Conservation (phyloP, 2,888 invertebrate genomes). For the Diadegma fenestrale region DNA sequence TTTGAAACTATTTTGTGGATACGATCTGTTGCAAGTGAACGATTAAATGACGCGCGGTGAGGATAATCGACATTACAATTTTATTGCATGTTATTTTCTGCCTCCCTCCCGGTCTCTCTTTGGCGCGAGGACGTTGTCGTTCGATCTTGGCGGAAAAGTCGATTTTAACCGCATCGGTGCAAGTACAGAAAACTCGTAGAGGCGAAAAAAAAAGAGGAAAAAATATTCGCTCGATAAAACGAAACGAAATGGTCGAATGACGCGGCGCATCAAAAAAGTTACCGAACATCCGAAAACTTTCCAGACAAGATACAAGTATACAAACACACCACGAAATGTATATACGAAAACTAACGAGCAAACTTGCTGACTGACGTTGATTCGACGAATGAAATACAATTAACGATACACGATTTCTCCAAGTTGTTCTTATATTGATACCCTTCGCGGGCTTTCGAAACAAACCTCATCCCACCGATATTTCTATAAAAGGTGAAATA, state of each 20-base stretch:
- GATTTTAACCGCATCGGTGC: constrained; percentile 50
- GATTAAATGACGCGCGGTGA: constrained; percentile 62
- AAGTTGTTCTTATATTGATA: constrained; percentile 58
- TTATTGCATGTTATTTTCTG: constrained; percentile 54
- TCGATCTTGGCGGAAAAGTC: constrained; percentile 58
- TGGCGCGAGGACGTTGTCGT: too few relatives aligned
- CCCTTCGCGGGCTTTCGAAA: constrained; percentile 22
- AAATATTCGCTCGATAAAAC: constrained; percentile 63
- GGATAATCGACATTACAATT: constrained; percentile 58
- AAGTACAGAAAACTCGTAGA: constrained; percentile 16
- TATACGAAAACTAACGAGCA: constrained; percentile 22
- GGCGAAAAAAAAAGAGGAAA: constrained; percentile 50
- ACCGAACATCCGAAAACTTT: constrained; percentile 57
- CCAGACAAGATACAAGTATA: constrained; percentile 50
- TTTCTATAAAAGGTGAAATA: constrained; percentile 61
- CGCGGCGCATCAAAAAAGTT: constrained; percentile 63
- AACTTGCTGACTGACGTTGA: constrained; percentile 66
- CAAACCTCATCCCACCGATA: neutral
- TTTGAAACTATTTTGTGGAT: constrained; percentile 17
- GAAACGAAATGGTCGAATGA: constrained; percentile 60
- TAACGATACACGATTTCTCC: constrained; percentile 63
- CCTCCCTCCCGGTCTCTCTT: too few relatives aligned
- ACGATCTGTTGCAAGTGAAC: constrained; percentile 34
- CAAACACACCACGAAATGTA: constrained; percentile 9
- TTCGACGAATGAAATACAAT: constrained; percentile 67